These are phyloP conservation scores for Hydrophis major DNA, from an alignment of 2,797 vertebrate genomes.

Conservation along the genomic window DNA sequence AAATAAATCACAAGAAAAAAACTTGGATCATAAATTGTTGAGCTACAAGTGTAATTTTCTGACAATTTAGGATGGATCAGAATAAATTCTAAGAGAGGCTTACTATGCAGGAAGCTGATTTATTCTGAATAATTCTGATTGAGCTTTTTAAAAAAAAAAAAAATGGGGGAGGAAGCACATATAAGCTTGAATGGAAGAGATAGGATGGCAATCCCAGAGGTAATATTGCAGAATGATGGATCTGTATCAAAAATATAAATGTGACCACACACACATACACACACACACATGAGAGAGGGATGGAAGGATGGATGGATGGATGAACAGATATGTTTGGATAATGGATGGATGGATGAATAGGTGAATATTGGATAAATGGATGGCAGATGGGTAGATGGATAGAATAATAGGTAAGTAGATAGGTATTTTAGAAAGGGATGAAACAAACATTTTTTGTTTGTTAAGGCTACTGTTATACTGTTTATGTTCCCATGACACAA, in stretches of 20 bases:
- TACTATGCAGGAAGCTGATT: not conserved
- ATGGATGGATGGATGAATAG: no score
- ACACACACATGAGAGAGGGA: no score
- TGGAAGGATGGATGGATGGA: no score
- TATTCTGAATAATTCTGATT: not conserved
- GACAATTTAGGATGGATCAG: not conserved
- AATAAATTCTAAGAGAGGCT: not conserved
- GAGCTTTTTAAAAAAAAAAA: not conserved
- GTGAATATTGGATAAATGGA: not conserved
- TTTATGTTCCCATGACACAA: not conserved
- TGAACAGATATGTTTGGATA: not conserved
- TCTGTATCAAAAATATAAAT: not conserved
- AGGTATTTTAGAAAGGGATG: not conserved
- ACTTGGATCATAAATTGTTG: not conserved
- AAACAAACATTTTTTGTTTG: not conserved
- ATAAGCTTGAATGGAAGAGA: not conserved
- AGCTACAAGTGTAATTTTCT: slow-evolving; percentile 7
- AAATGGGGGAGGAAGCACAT: not conserved
- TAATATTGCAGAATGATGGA: not conserved
- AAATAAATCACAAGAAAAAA: not conserved
- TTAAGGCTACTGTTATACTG: not conserved
- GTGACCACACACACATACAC: no score
- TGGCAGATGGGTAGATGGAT: not conserved
- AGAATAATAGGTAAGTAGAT: not conserved
- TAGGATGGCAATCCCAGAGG: not conserved